These are phyloP conservation scores for Neotragus pygmaeus DNA, from an alignment of 2,113 vertebrate genomes.

Conservation along the genomic window DNA sequence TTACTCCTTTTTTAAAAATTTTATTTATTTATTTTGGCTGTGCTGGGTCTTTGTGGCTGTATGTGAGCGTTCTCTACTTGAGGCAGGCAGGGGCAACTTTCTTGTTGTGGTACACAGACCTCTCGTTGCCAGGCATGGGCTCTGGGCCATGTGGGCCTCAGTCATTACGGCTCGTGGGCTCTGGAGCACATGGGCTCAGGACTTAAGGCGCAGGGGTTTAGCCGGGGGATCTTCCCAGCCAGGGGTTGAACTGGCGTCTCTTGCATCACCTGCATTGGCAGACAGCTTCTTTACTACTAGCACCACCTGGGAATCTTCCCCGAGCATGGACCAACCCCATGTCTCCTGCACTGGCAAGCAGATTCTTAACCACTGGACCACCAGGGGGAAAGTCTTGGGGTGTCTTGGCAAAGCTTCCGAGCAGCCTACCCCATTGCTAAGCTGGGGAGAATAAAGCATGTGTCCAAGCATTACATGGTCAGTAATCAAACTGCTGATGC, in stretches of 20 bases:
- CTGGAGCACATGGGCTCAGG: background rate
- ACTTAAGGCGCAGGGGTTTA: accelerated
- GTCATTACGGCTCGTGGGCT: background rate
- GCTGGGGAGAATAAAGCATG: background rate
- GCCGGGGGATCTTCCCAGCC: background rate
- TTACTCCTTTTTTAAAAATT: background rate
- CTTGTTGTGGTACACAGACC: background rate
- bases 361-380: background rate
- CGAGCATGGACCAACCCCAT: background rate
- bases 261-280: background rate
- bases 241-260: background rate
- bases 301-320: background rate
- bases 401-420: background rate
- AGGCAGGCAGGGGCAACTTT: background rate
- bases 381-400: background rate
- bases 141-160: background rate
- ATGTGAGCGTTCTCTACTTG: background rate
- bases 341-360: background rate
- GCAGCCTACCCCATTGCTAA: background rate
- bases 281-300: background rate
- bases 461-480: background rate
- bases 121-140: background rate
- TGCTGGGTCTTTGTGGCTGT: background rate
- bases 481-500: background rate
- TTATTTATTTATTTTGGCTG: background rate